A percentile compares a stretch with the other conserved stretches of the same genome.
These are phyloP conservation scores for Catharus ustulatus DNA, from an alignment of 2,797 vertebrate species.

Conservation along the genomic window DNA sequence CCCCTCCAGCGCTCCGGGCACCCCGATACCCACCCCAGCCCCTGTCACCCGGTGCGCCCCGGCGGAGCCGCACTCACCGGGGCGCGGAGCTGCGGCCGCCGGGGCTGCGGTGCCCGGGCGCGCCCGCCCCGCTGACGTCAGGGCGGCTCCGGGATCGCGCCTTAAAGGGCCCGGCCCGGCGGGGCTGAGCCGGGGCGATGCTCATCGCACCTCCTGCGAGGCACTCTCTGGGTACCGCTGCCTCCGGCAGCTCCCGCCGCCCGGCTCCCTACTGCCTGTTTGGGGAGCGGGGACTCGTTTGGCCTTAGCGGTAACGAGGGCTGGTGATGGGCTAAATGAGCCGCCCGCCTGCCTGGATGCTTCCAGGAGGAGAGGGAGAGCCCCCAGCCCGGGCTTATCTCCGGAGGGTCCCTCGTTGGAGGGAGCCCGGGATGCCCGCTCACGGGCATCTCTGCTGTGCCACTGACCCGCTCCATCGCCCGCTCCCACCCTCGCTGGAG, in stretches of 20 bases:
- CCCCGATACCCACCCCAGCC: neutral
- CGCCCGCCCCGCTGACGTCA: constrained; percentile 60
- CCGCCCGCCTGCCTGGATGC: neutral
- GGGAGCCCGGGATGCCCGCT: neutral
- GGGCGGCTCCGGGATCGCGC: constrained; percentile 4
- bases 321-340: neutral
- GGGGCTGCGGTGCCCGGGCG: constrained; percentile 17
- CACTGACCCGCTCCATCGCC: neutral
- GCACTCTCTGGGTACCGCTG: neutral
- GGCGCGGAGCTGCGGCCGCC: neutral
- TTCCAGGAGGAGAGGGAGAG: neutral
- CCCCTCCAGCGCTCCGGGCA: neutral
- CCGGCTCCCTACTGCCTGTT: neutral
- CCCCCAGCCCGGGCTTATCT: neutral
- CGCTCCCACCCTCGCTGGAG: neutral
- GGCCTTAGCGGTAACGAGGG: neutral
- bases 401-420: neutral
- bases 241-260: neutral
- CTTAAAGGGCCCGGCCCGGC: constrained; percentile 41
- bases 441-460: neutral
- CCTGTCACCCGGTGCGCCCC: neutral
- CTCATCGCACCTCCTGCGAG: neutral
- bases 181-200: neutral
- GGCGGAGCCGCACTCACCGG: neutral
- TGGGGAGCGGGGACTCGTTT: neutral